Percentiles rank a stretch among this genome's conserved stretches.
These are phyloP conservation scores for Geothlypis trichas DNA, from an alignment of 2,113 vertebrate species.

Conservation along the genomic window DNA sequence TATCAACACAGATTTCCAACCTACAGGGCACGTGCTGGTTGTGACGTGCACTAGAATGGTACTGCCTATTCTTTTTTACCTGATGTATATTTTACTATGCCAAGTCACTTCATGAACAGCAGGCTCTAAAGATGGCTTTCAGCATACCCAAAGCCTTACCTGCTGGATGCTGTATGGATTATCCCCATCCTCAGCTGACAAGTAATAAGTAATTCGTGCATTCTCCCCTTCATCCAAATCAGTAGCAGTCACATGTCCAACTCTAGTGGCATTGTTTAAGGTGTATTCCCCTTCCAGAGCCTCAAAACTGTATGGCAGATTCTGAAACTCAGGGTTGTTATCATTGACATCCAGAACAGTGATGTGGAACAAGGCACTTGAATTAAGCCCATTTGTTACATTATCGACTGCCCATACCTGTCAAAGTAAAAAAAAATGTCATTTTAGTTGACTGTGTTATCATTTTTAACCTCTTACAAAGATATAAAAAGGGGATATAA, in stretches of 20 bases:
- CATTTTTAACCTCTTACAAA: background rate
- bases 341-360: constrained; percentile 81
- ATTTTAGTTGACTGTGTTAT: background rate
- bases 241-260: constrained; percentile 53
- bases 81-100: background rate
- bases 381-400: constrained; percentile 42
- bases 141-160: constrained; percentile 52
- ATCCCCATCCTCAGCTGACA: constrained; percentile 47
- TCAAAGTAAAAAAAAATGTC: background rate
- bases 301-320: constrained; percentile 48
- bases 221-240: constrained; percentile 77
- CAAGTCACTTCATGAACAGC: background rate
- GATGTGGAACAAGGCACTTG: constrained; percentile 74
- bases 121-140: background rate
- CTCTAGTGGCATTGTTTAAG: background rate
- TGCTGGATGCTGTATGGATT: constrained; percentile 66
- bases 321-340: constrained; percentile 78
- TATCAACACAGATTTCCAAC: accelerated
- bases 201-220: constrained; percentile 60
- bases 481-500: background rate
- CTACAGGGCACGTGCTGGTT: accelerated
- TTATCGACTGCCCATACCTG: constrained; percentile 81
- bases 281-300: constrained; percentile 68
- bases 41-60: background rate
- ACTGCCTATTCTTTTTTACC: background rate